These are phyloP conservation scores for Gracilinanus agilis DNA, from an alignment of 2,113 vertebrate species.

Conservation along the genomic window DNA sequence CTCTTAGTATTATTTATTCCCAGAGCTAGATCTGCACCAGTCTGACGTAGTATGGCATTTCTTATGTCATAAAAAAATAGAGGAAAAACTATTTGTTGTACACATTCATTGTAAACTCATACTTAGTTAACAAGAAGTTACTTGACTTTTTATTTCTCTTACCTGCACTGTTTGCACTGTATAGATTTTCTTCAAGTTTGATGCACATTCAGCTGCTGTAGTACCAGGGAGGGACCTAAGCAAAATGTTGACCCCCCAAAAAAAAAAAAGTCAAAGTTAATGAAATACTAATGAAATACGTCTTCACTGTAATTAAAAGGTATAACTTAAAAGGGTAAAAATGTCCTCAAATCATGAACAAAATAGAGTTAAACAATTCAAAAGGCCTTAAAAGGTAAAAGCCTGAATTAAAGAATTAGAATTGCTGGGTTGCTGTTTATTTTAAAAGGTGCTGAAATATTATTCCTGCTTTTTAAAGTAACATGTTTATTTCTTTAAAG, in stretches of 20 bases:
- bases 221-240: conserved; percentile 94
- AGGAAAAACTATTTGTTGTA: no score
- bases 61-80: neutral
- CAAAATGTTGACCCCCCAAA: conserved; percentile 42
- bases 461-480: conserved; percentile 32
- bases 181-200: conserved; percentile 97
- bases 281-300: neutral
- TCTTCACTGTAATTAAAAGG: neutral
- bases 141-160: conserved; percentile 42
- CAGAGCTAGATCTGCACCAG: neutral
- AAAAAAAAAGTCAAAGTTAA: conserved; percentile 28
- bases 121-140: fast-evolving
- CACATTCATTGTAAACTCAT: fast-evolving
- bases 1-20: no score
- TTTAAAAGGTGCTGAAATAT: conserved; percentile 25
- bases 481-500: conserved; percentile 17
- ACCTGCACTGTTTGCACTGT: conserved; percentile 96
- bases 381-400: neutral
- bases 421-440: neutral
- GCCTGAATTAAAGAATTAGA: neutral
- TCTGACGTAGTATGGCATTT: neutral
- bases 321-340: neutral
- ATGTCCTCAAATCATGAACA: neutral
- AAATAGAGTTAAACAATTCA: neutral
- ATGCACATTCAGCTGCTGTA: conserved; percentile 96